Conservation (phyloP, 1,140 invertebrate genomes). For the Apocrypta bakeri region DNA sequence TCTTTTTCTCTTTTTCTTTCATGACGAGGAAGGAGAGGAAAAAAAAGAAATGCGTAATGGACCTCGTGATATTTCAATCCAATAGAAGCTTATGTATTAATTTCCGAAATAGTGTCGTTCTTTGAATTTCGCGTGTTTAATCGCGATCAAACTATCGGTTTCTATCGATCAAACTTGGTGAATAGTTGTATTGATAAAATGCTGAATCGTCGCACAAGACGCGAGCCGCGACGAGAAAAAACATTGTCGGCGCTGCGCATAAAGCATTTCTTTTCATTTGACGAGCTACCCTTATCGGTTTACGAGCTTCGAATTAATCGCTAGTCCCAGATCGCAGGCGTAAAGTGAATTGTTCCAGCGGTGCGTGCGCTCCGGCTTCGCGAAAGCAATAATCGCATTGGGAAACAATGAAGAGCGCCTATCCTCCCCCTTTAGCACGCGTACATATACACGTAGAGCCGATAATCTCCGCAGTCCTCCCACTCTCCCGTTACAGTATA, state of each 20-base stretch:
- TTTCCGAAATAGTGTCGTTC: background rate
- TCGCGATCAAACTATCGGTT: background rate
- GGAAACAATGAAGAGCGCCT: background rate
- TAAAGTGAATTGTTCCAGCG: background rate
- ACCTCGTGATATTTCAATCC: background rate
- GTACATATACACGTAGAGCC: too few relatives aligned
- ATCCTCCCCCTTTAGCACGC: too few relatives aligned
- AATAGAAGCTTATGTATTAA: background rate
- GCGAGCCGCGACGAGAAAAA: background rate
- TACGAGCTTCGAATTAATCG: background rate
- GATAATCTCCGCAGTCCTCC: conserved; percentile 2
- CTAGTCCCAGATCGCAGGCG: background rate
- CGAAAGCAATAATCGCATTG: background rate
- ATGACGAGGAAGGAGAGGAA: background rate
- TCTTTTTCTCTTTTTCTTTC: background rate
- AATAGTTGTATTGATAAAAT: too few relatives aligned
- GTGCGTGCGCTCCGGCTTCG: background rate
- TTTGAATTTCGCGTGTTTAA: background rate
- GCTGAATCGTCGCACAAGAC: background rate
- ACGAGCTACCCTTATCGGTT: too few relatives aligned
- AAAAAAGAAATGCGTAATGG: background rate
- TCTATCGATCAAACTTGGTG: too few relatives aligned
- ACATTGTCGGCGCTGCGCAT: too few relatives aligned
- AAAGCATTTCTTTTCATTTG: too few relatives aligned
- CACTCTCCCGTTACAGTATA: background rate